Percentiles rank a stretch among this genome's conserved stretches.
phyloP scores from a whole-genome alignment of 2,888 invertebrate species.

The Agrilus biguttatus region DNA sequence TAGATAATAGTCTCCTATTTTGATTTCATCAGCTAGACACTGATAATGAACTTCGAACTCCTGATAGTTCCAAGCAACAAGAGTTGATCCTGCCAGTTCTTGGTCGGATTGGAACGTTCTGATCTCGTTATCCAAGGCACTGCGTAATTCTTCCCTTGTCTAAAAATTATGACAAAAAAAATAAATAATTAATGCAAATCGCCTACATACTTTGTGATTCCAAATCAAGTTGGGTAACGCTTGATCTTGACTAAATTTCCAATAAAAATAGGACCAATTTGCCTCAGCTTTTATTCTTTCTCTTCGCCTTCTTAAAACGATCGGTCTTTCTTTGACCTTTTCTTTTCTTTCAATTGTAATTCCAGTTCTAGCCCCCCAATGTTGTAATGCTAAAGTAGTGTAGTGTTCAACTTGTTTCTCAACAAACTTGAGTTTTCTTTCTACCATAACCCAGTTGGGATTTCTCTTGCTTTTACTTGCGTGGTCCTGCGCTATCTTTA shows the following conservation, averaged over 20 bases:
- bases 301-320: constrained; percentile 78
- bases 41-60: constrained; percentile 93
- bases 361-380: constrained; percentile 54
- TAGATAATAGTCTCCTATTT: constrained; percentile 96
- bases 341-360: constrained; percentile 40
- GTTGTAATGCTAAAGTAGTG: constrained; percentile 49
- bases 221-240: constrained; percentile 93
- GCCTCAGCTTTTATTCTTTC: constrained; percentile 76
- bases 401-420: constrained; percentile 70
- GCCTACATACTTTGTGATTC: constrained; percentile 81
- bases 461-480: constrained; percentile 51
- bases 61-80: constrained; percentile 95
- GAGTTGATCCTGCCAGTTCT: constrained; percentile 65
- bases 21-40: constrained; percentile 90
- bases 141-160: constrained; percentile 90
- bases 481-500: constrained; percentile 81
- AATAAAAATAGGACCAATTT: constrained; percentile 91
- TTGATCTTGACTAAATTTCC: constrained; percentile 88
- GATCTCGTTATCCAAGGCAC: constrained; percentile 85
- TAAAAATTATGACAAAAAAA: constrained; percentile 26
- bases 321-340: constrained; percentile 63
- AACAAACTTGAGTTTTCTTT: constrained; percentile 57
- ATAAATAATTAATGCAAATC: background rate
- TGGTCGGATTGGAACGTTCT: constrained; percentile 80
- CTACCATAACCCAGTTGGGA: constrained; percentile 56